Conservation (phyloP, 2,113 vertebrate genomes). For the Dolichallabes microphthalmus region DNA sequence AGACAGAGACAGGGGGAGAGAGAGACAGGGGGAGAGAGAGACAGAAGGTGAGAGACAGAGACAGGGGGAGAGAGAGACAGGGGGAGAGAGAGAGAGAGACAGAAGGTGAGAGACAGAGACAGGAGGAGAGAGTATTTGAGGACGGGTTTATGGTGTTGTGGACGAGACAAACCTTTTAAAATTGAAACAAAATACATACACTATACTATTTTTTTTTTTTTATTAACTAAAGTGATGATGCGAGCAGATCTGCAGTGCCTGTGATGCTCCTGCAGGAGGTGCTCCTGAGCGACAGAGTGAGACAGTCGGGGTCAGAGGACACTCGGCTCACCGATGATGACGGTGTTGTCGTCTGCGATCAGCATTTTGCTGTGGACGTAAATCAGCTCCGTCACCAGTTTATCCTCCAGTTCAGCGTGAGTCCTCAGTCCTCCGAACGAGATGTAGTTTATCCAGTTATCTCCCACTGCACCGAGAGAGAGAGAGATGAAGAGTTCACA, state of each 20-base stretch:
- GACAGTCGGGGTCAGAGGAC: neutral
- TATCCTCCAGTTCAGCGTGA: constrained; percentile 86
- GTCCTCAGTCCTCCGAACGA: constrained; percentile 91
- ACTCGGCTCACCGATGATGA: constrained; percentile 83
- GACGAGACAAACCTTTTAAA: neutral
- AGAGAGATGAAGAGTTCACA: neutral
- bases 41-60: too few species aligned
- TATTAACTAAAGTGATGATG: neutral
- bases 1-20: too few species aligned
- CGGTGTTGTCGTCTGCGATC: constrained; percentile 91
- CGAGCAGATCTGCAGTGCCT: neutral
- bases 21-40: too few species aligned
- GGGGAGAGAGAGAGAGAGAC: too few species aligned
- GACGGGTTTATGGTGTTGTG: neutral
- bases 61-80: too few species aligned
- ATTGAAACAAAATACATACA: too few species aligned
- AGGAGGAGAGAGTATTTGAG: too few species aligned
- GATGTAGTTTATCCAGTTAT: constrained; percentile 96
- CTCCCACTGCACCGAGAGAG: constrained; percentile 76
- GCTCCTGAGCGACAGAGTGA: neutral
- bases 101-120: too few species aligned
- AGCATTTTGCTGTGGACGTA: constrained; percentile 98
- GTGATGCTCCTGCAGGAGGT: neutral
- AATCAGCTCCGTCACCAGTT: constrained; percentile 89
- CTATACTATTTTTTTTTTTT: too few species aligned